Evolutionary conservation across 2,113 vertebrate species (phyloP).

Genomic region (Arvicanthis niloticus): DNA sequence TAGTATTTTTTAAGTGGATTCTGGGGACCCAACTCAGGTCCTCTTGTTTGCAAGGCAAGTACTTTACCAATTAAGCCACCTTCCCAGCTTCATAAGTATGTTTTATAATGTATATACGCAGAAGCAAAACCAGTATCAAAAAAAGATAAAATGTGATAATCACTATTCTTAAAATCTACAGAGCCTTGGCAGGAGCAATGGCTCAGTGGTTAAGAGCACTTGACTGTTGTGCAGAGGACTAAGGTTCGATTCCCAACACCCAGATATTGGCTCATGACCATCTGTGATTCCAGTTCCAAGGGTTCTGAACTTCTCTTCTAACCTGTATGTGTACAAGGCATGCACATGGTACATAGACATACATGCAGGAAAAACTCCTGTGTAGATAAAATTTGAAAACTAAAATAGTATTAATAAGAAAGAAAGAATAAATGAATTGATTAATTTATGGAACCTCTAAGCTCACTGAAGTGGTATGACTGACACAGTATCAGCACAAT

Average conservation of each 20-base stretch:
- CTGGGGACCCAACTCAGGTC: background rate
- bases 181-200: background rate
- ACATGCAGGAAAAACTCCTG: no score
- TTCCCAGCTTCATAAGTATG: background rate
- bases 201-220: no score
- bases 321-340: no score
- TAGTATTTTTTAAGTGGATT: background rate
- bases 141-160: background rate
- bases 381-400: no score
- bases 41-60: background rate
- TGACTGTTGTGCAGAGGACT: no score
- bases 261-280: no score
- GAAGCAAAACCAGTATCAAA: background rate
- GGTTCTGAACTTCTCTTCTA: no score
- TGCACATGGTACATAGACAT: no score
- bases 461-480: background rate
- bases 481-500: background rate
- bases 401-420: no score
- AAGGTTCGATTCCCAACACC: no score
- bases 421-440: no score
- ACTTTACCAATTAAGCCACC: background rate
- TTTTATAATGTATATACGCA: background rate
- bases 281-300: no score
- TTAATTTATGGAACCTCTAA: background rate
- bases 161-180: background rate